Base-by-base conservation (phyloP, 1,140 invertebrate species). In the Eciton burchellii region DNA sequence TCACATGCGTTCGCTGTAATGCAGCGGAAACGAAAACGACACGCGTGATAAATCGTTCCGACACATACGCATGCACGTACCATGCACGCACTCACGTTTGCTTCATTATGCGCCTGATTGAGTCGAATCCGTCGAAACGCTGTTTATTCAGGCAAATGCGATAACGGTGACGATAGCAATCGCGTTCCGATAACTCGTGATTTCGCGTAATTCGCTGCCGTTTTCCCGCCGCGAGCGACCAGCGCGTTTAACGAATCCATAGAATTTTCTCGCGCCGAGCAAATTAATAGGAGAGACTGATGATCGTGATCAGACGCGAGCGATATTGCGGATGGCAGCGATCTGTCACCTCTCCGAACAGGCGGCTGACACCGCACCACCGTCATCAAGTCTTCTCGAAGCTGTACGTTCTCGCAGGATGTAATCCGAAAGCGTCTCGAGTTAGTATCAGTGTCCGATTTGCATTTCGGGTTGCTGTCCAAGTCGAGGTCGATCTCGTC, bases 391-490 rank as follows among this genome's bases (percentile, higher is more conserved):
- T 41, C 35, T 79, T 47, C 84, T 86, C 66, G 72, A 86, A 24
- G n/a, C 59, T 66, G 79, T 84, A 77, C 35, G 35, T 35, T 35
- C 35, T 77, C 79, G 41, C 59, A 26, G 54, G 62, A 60, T 16
- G 54, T 60, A 84, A 87, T 86, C 54, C 26, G 41, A 57, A 59
- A 68, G 35, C 84, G 70, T 81, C 73, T 81, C 70, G 60, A 66
- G 19, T 45, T 45, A 73, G 74, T 86, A 81, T 84, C 81, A 70
- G 24, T 65, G 43, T 65, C 59, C 62, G 82, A 87, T 87, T 87
- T 87, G 86, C 86, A 87, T 87, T 86, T 49, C 68, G 62, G 52
- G 68, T n/a, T n/a, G n/a, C n/a, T 86, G 85, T 84, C 81, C 81
- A 76, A 74, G 73, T 68, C 45, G 35, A 68, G 73, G 62, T 81